Evolutionary conservation across 1,140 invertebrate species (phyloP).

Genomic region (Aphelenchoides besseyi): DNA sequence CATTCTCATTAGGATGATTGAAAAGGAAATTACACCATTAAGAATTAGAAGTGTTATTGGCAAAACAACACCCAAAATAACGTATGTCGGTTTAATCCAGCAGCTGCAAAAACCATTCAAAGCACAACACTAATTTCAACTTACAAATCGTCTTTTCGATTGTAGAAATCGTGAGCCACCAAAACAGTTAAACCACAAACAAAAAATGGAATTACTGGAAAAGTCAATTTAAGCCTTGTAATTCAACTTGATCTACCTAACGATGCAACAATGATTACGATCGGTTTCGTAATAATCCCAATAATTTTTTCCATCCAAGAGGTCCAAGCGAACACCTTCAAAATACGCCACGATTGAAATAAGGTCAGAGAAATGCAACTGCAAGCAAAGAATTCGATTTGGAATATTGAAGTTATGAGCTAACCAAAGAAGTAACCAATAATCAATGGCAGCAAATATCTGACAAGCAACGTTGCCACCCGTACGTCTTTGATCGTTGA

Average conservation of each 20-base stretch:
- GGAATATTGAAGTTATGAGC: constrained; percentile 17
- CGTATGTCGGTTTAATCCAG: constrained; percentile 17
- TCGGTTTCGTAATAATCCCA: constrained; percentile 14
- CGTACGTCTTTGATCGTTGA: constrained; percentile 25
- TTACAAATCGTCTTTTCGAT: constrained; percentile 20
- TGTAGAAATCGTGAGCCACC: constrained; percentile 16
- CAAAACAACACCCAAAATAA: constrained; percentile 10
- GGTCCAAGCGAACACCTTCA: constrained; percentile 13
- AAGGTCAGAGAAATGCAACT: constrained; percentile 21
- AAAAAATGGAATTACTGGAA: not conserved
- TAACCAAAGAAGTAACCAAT: constrained; percentile 26
- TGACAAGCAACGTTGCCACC: constrained; percentile 25
- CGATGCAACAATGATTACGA: constrained; percentile 14
- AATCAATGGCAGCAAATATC: constrained; percentile 23
- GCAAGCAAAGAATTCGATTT: constrained; percentile 7
- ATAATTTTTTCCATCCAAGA: constrained; percentile 12
- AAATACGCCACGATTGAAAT: constrained; percentile 20
- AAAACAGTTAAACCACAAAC: not conserved
- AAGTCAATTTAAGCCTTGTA: too few relatives aligned
- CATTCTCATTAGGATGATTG: constrained; percentile 15
- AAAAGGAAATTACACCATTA: constrained; percentile 10
- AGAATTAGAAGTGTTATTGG: not conserved
- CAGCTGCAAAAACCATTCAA: too few relatives aligned
- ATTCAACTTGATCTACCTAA: too few relatives aligned
- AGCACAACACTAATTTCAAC: not conserved